These are phyloP conservation scores for Flexamia atlantica DNA, from an alignment of 2,888 invertebrate genomes.

Conservation along the genomic window DNA sequence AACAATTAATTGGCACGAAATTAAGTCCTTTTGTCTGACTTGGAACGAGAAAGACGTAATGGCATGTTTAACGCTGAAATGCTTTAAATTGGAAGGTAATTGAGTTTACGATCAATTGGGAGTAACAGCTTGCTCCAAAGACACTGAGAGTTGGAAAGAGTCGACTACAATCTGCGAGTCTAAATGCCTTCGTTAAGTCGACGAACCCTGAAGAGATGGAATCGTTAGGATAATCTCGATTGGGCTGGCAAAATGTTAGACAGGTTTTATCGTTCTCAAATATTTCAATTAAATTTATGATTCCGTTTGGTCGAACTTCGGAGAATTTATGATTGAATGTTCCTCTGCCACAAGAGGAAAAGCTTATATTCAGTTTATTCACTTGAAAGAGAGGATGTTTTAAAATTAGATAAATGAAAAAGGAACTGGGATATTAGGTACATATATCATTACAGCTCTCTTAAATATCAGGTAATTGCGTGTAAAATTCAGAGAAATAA, in stretches of 20 bases:
- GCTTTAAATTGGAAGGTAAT: conserved; percentile 41
- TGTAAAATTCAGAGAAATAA: too few relatives aligned
- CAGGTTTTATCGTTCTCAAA: too few relatives aligned
- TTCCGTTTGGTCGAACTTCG: too few relatives aligned
- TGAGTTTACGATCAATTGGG: conserved; percentile 30
- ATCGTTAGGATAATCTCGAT: conserved; percentile 36
- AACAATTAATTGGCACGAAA: not conserved
- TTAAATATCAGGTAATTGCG: too few relatives aligned
- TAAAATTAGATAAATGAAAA: too few relatives aligned
- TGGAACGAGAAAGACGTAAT: conserved; percentile 10
- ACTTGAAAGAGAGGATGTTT: too few relatives aligned
- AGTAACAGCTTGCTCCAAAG: conserved; percentile 24
- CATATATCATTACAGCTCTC: too few relatives aligned
- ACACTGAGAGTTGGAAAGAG: conserved; percentile 28
- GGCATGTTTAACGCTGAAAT: conserved; percentile 35
- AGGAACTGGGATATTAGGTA: too few relatives aligned
- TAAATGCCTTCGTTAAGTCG: conserved; percentile 46
- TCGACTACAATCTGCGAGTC: conserved; percentile 19
- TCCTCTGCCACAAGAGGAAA: too few relatives aligned
- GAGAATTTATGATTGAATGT: too few relatives aligned
- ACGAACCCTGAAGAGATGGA: not conserved
- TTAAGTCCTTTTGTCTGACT: not conserved
- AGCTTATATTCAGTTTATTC: too few relatives aligned
- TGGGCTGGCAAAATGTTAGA: not conserved
- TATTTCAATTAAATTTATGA: too few relatives aligned